These are phyloP conservation scores for Platorchestia sp. DNA, from an alignment of 1,140 invertebrate genomes.

Conservation along the genomic window DNA sequence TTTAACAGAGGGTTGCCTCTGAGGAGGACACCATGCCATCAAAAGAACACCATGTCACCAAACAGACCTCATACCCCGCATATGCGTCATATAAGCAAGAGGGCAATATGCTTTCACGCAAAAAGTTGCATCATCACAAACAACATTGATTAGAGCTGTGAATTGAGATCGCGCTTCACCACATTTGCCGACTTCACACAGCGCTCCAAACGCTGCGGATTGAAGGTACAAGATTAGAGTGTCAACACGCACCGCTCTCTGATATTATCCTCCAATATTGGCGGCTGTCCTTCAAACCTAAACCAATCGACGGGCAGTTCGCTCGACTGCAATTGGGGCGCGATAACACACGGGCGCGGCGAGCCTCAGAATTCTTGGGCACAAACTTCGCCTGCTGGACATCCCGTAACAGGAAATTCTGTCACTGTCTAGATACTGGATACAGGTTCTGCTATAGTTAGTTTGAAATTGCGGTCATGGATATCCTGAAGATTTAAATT, in stretches of 20 bases:
- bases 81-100: background rate
- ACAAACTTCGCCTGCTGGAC: background rate
- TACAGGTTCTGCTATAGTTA: background rate
- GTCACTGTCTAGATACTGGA: too few species aligned
- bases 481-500: background rate
- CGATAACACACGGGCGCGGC: background rate
- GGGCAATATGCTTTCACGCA: background rate
- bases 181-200: background rate
- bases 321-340: background rate
- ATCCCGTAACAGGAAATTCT: background rate
- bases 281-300: background rate
- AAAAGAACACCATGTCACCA: too few species aligned
- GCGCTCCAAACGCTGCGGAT: background rate
- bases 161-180: background rate
- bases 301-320: conserved; percentile 33
- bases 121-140: background rate
- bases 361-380: background rate
- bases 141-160: background rate
- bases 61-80: too few species aligned
- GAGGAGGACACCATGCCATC: too few species aligned
- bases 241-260: conserved; percentile 22
- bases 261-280: conserved; percentile 44
- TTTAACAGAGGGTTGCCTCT: too few species aligned
- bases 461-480: background rate
- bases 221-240: conserved; percentile 5